Base-by-base conservation (phyloP, 2,888 invertebrate species). In the Tiphia femorata region DNA sequence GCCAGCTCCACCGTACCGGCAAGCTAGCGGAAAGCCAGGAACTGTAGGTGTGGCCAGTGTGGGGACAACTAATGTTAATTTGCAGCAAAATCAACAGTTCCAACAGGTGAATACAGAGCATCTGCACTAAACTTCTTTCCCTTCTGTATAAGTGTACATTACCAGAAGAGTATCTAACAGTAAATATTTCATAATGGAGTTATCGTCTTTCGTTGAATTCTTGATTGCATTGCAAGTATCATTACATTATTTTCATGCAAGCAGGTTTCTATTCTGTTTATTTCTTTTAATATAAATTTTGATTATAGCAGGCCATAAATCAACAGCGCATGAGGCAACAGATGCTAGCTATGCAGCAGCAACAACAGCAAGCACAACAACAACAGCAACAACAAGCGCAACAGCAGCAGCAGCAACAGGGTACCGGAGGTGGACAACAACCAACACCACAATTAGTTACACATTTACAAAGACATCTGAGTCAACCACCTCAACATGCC, bases 1-100 rank as follows among this genome's bases (percentile, higher is more conserved):
- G 6, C 91, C 92, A 0, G 92, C 93, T 8, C 92, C 93, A 1
- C 92, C 93, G 0, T 94, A 94, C 84, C 90, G 91, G 5, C 88
- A 93, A 56, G 84, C 86, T 55, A 75, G 80, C 40, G 81, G 84
- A 2, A 83, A 84, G 67, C 84, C 84, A 8, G 80, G 83, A 2
- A 57, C 77, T 10, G 82, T 82, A 21, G 80, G 80, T 3, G 83
- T 82, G 3, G 70, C 76, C 6, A 82, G 80, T 12, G 81, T 81
- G 50, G 79, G 80, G 1, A 73, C 76, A 4, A 71, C 75, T 2
- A 77, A 75, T 27, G 80, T 81, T 55, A 77, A 77, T 8, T 81
- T 86, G 81, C 88, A 88, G 71, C 88, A 87, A 62, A 86, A 84
- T 75, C 87, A 88, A 61, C 89, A 90, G 72, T 89, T 89, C 81